phyloP scores from a whole-genome alignment of 2,888 invertebrate genomes.

The Elmis aenea region DNA sequence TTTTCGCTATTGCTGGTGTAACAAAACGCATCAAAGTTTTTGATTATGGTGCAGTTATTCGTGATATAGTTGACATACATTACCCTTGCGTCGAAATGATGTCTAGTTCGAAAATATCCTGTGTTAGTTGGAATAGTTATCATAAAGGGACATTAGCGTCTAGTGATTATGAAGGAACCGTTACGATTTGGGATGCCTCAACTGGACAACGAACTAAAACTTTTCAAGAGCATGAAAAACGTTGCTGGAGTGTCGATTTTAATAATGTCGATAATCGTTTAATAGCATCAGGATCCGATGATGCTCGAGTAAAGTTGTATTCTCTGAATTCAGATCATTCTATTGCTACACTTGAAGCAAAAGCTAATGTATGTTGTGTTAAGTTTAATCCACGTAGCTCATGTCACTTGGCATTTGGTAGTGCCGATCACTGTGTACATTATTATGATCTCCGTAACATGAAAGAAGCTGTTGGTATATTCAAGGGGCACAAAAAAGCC shows the following conservation, averaged over 20 bases:
- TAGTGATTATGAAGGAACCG: slow-evolving; percentile 91
- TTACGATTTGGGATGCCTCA: slow-evolving; percentile 87
- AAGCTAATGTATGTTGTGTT: slow-evolving; percentile 94
- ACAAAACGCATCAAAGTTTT: slow-evolving; percentile 92
- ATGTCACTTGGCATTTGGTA: slow-evolving; percentile 88
- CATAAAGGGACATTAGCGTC: slow-evolving; percentile 84
- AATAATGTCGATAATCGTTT: slow-evolving; percentile 85
- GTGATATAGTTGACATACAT: slow-evolving; percentile 84
- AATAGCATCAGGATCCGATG: slow-evolving; percentile 89
- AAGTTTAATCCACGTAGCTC: slow-evolving; percentile 82
- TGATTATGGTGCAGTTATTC: slow-evolving; percentile 80
- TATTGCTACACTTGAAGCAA: slow-evolving; percentile 83
- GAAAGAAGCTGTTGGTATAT: slow-evolving; percentile 73
- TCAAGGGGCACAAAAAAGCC: slow-evolving; percentile 88
- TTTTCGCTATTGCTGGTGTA: slow-evolving; percentile 93
- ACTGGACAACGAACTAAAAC: slow-evolving; percentile 70
- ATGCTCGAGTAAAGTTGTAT: slow-evolving; percentile 90
- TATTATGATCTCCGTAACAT: slow-evolving; percentile 89
- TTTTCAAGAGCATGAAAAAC: slow-evolving; percentile 87
- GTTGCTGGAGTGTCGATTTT: slow-evolving; percentile 95
- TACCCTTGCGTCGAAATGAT: slow-evolving; percentile 90
- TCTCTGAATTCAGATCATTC: slow-evolving; percentile 82
- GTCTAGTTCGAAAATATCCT: slow-evolving; percentile 89
- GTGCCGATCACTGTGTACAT: slow-evolving; percentile 96
- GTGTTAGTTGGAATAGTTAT: slow-evolving; percentile 91